These are phyloP conservation scores for Ianthella basta DNA, from an alignment of 37 sponge, comb jelly and placozoan genomes.

Conservation along the genomic window DNA sequence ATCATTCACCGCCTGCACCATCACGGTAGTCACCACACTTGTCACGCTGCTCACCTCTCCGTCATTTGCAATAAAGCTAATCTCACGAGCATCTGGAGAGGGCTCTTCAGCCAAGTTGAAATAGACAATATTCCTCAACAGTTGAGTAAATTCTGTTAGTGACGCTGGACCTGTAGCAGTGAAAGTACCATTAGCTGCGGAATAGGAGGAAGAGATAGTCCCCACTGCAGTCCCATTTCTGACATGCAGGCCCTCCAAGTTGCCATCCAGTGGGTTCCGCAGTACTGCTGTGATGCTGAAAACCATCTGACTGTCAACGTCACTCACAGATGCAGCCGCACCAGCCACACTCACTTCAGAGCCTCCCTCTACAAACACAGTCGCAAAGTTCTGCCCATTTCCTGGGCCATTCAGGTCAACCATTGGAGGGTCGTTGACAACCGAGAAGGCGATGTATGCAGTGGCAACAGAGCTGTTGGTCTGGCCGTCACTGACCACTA, in stretches of 20 bases:
- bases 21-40: constrained; percentile 18
- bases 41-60: constrained; percentile 41
- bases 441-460: constrained; percentile 47
- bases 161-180: constrained; percentile 34
- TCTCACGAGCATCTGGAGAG: constrained; percentile 5
- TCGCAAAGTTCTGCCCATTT: constrained; percentile 43
- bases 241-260: constrained; percentile 34
- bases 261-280: background rate
- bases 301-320: constrained; percentile 56
- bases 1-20: constrained; percentile 55
- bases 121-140: constrained; percentile 38
- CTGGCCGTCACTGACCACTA: constrained; percentile 62
- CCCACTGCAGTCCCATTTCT: background rate
- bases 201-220: background rate
- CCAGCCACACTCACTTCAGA: constrained; percentile 28
- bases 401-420: constrained; percentile 71
- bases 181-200: constrained; percentile 2
- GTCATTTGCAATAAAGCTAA: constrained; percentile 39
- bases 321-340: constrained; percentile 22
- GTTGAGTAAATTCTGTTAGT: constrained; percentile 9
- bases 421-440: constrained; percentile 75
- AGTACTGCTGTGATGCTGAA: constrained; percentile 19
- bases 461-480: constrained; percentile 38
- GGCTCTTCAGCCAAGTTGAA: constrained; percentile 69
- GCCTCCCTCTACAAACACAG: constrained; percentile 45